Conservation (phyloP, 2,888 invertebrate genomes). For the Oithona nana region DNA sequence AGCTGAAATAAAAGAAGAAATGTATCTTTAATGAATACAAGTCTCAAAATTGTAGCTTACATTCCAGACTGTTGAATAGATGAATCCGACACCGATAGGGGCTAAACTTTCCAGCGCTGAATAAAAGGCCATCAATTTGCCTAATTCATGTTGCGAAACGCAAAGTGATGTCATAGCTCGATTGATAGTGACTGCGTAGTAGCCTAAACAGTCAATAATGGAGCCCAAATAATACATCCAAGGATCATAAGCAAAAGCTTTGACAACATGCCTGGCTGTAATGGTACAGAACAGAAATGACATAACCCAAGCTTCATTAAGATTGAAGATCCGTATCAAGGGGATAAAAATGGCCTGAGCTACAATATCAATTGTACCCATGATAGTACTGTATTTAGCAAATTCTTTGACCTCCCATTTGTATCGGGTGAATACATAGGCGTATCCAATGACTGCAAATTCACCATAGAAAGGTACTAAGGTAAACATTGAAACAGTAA, state of each 20-base stretch:
- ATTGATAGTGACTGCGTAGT: slow-evolving; percentile 1
- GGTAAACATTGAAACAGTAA: not conserved
- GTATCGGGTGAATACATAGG: slow-evolving; percentile 1
- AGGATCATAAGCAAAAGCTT: not conserved
- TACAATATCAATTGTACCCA: not conserved
- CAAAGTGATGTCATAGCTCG: not conserved
- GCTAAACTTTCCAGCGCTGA: not conserved
- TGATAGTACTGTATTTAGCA: not conserved
- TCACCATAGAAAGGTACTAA: not conserved
- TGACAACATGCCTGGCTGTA: not conserved
- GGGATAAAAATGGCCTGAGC: not conserved
- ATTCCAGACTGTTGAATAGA: slow-evolving; percentile 4
- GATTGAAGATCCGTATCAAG: not conserved
- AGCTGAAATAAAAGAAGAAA: too few relatives aligned
- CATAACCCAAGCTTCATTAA: not conserved
- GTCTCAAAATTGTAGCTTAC: not conserved
- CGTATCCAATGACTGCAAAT: not conserved
- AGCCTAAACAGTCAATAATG: not conserved
- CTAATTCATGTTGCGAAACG: not conserved
- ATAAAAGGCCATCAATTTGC: not conserved
- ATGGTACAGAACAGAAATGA: not conserved
- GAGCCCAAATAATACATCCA: slow-evolving; percentile 7
- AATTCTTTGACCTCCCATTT: slow-evolving; percentile 9
- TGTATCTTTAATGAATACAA: too few relatives aligned
- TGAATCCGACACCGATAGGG: not conserved